A percentile compares a stretch with the other conserved stretches of the same genome.
Evolutionary conservation across 2,888 invertebrate species (phyloP).

Genomic region (Troides oblongomaculatus): DNA sequence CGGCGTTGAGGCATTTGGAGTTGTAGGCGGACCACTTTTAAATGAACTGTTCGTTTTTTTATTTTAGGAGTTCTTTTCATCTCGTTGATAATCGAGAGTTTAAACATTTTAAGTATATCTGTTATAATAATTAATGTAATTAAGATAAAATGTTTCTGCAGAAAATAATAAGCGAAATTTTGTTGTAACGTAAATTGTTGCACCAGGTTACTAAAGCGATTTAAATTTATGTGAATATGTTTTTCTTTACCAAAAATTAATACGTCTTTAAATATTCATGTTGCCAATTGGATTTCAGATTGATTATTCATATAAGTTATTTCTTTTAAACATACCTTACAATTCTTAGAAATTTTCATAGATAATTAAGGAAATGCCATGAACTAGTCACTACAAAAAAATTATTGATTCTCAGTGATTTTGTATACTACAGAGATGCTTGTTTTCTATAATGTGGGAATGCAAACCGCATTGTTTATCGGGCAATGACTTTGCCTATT

Average conservation of each 20-base stretch:
- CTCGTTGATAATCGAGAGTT: neutral
- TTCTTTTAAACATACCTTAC: too few relatives aligned
- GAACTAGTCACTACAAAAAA: neutral
- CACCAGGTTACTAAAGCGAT: neutral
- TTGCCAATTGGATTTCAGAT: neutral
- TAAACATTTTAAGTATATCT: neutral
- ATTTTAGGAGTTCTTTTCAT: neutral
- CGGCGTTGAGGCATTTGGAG: constrained; percentile 49
- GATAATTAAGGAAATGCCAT: too few relatives aligned
- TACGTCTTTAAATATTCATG: neutral
- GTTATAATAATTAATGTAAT: neutral
- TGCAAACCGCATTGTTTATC: constrained; percentile 40
- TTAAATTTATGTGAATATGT: neutral
- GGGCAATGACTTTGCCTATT: neutral
- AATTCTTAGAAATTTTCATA: too few relatives aligned
- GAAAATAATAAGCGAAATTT: neutral
- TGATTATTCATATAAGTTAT: neutral
- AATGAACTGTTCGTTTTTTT: constrained; percentile 11
- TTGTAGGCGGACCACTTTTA: constrained; percentile 54
- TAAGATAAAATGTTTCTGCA: neutral
- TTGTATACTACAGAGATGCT: constrained; percentile 2
- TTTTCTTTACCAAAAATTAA: neutral
- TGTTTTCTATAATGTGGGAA: constrained; percentile 49
- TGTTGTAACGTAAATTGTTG: neutral
- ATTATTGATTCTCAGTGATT: constrained; percentile 3